A percentile compares a stretch with the other conserved stretches of the same genome.
Evolutionary conservation across 2,797 vertebrate genomes (phyloP).

Genomic region (Chaunax sp.): DNA sequence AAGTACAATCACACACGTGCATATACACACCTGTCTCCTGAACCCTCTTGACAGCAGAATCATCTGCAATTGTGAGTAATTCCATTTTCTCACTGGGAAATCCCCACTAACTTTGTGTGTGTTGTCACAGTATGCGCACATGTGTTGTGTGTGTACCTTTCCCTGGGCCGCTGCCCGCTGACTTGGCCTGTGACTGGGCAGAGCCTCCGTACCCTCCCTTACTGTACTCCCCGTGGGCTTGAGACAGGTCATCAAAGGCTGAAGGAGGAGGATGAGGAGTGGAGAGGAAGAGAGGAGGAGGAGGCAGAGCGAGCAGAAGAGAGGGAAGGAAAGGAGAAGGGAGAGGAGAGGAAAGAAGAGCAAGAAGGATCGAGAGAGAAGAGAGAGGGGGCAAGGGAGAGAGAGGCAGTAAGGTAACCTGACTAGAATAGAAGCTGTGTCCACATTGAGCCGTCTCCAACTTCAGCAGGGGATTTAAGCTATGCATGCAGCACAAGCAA

Average conservation of each 20-base stretch:
- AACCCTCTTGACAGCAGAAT: constrained; percentile 50
- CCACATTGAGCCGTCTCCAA: constrained; percentile 65
- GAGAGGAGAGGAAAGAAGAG: constrained; percentile 15
- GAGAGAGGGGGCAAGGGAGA: constrained; percentile 56
- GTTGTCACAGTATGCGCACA: constrained; percentile 29
- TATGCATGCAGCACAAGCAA: constrained; percentile 78
- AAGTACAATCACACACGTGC: constrained; percentile 63
- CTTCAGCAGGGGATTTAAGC: constrained; percentile 74
- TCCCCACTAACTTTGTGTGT: constrained; percentile 44
- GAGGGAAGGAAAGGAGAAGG: constrained; percentile 27
- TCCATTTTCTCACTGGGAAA: constrained; percentile 33
- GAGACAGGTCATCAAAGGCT: constrained; percentile 97
- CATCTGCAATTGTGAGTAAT: constrained; percentile 61
- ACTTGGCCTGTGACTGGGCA: constrained; percentile 94
- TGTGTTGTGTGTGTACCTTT: constrained; percentile 89
- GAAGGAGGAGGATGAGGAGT: constrained; percentile 62
- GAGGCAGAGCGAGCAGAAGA: constrained; percentile 46
- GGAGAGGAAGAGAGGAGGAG: constrained; percentile 42
- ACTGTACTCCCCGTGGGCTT: constrained; percentile 94
- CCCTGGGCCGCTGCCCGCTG: constrained; percentile 90
- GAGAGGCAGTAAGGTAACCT: constrained; percentile 82
- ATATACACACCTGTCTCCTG: constrained; percentile 66
- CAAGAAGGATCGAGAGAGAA: constrained; percentile 30
- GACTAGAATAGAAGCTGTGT: constrained; percentile 71
- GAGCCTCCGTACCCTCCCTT: constrained; percentile 95